Conservation (phyloP, 2,797 vertebrate species). For the Phaenicophaeus curvirostris region DNA sequence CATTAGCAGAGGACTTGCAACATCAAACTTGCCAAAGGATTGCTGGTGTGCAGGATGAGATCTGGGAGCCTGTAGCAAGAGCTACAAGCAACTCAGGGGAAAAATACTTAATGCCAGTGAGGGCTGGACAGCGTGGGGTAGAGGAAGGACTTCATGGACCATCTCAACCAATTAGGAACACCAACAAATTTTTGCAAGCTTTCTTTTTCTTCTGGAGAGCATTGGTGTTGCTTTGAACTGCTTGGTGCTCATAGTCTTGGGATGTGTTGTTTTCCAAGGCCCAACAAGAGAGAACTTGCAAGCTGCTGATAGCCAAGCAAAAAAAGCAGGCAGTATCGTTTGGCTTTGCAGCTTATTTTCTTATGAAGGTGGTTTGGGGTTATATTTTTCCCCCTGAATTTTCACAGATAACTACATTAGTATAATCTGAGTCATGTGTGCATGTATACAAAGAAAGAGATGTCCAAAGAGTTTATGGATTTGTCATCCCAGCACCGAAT, state of each 20-base stretch:
- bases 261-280: background rate
- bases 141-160: background rate
- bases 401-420: conserved; percentile 38
- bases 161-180: background rate
- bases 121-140: accelerated
- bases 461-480: background rate
- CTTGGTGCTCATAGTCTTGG: background rate
- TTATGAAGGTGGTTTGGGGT: background rate
- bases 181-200: background rate
- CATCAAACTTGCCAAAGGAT: background rate
- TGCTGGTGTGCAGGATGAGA: background rate
- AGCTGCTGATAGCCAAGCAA: conserved; percentile 15
- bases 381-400: conserved; percentile 29
- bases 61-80: background rate
- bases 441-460: conserved; percentile 33
- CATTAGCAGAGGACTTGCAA: background rate
- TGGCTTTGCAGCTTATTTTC: conserved; percentile 24
- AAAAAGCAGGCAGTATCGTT: background rate
- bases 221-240: background rate
- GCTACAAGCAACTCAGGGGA: background rate
- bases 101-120: background rate
- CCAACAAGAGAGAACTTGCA: conserved; percentile 34
- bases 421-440: conserved; percentile 40
- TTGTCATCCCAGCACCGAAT: background rate
- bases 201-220: background rate